Percentiles rank a stretch among this genome's conserved stretches.
phyloP scores from a whole-genome alignment of 2,888 invertebrate species.

The Nasonia oneida region DNA sequence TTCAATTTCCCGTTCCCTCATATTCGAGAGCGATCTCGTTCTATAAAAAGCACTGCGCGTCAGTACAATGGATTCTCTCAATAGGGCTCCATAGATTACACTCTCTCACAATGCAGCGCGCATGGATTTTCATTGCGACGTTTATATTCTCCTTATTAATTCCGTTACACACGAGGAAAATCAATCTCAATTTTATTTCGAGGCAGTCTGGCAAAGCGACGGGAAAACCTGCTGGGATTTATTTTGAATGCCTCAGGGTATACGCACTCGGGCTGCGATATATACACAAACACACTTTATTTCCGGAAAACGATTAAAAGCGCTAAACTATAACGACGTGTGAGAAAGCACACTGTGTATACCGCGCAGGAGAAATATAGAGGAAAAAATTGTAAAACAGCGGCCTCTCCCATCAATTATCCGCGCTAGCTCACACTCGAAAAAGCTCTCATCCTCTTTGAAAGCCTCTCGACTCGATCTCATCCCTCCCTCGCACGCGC shows the following conservation, averaged over 20 bases:
- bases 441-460: not conserved
- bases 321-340: not conserved
- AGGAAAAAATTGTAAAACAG: not conserved
- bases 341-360: not conserved
- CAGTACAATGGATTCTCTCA: slow-evolving; percentile 9
- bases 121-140: not conserved
- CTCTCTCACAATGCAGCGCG: not conserved
- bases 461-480: slow-evolving; percentile 32
- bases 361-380: not conserved
- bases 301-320: slow-evolving; percentile 16
- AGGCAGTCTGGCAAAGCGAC: not conserved
- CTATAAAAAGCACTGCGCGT: not conserved
- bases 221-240: not conserved
- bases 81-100: not conserved
- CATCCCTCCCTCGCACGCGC: not conserved
- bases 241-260: not conserved
- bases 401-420: slow-evolving; percentile 25
- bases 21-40: not conserved
- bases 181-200: too few relatives aligned
- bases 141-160: not conserved
- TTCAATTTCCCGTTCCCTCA: slow-evolving; percentile 19
- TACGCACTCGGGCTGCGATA: not conserved
- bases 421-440: not conserved
- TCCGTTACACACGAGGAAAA: too few relatives aligned
- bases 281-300: not conserved